Evolutionary conservation across 2,797 vertebrate species (phyloP).

Genomic region (Monodelphis domestica): DNA sequence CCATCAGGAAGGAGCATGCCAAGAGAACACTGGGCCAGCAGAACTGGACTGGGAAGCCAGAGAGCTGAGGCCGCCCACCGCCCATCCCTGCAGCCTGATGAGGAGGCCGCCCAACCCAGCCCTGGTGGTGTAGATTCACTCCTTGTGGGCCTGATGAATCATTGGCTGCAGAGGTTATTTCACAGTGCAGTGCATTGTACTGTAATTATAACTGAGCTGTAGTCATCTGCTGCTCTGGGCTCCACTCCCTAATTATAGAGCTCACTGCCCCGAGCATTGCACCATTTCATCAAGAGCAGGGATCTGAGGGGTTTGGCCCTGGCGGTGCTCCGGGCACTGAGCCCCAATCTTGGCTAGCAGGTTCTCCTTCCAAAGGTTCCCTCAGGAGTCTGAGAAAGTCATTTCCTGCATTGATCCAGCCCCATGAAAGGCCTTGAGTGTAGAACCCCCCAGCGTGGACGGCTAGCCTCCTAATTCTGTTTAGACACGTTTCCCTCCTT

Average conservation of each 20-base stretch:
- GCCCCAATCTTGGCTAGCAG: conserved; percentile 59
- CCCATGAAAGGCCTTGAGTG: conserved; percentile 16
- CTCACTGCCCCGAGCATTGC: conserved; percentile 81
- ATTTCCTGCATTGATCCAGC: conserved; percentile 19
- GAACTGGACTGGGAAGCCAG: conserved; percentile 61
- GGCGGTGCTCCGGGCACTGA: conserved; percentile 50
- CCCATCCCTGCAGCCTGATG: conserved; percentile 75
- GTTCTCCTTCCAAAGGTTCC: conserved; percentile 51
- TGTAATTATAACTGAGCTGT: conserved; percentile 85
- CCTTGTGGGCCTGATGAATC: conserved; percentile 77
- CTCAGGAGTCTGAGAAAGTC: conserved; percentile 17
- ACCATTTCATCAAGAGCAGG: conserved; percentile 82
- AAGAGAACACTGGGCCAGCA: conserved; percentile 71
- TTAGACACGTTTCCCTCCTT: not conserved
- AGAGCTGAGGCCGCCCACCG: conserved; percentile 77
- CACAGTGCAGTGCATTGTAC: conserved; percentile 82
- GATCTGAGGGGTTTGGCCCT: conserved; percentile 76
- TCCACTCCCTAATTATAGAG: conserved; percentile 86
- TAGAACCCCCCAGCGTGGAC: conserved; percentile 14
- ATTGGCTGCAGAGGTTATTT: conserved; percentile 83
- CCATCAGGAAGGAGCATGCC: conserved; percentile 78
- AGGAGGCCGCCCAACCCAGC: conserved; percentile 75
- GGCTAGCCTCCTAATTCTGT: conserved; percentile 35
- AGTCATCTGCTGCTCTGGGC: conserved; percentile 81
- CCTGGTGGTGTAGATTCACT: conserved; percentile 76